Conservation (phyloP, 2,797 vertebrate genomes). For the Typhlichthys subterraneus region DNA sequence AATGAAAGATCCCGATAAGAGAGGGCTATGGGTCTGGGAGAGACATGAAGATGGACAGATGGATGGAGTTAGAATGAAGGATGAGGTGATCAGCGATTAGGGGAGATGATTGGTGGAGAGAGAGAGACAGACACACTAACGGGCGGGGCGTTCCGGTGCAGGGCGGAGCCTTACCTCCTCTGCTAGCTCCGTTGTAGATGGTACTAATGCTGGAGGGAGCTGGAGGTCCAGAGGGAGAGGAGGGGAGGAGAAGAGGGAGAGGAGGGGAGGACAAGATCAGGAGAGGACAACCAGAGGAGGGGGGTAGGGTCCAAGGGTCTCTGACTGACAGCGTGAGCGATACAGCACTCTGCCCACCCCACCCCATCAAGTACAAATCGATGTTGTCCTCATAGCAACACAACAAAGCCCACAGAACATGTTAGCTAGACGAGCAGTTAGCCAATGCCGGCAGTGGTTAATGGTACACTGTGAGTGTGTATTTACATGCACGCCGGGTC, state of each 20-base stretch:
- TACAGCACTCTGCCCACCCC: no score
- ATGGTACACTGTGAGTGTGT: no score
- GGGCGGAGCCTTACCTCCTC: slow-evolving; percentile 79
- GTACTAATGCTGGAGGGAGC: slow-evolving; percentile 83
- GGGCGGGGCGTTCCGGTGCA: slow-evolving; percentile 11
- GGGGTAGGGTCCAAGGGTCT: background rate
- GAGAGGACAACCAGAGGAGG: slow-evolving; percentile 21
- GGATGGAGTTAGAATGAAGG: no score
- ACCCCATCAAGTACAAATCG: no score
- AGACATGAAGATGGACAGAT: no score
- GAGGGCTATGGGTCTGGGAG: no score
- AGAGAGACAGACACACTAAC: slow-evolving; percentile 1
- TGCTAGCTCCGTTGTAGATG: slow-evolving; percentile 80
- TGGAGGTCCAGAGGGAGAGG: slow-evolving; percentile 52
- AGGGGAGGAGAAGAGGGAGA: slow-evolving; percentile 21
- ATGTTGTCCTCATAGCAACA: background rate
- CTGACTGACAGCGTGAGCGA: no score
- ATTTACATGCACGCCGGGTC: no score
- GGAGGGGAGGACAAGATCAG: slow-evolving; percentile 10
- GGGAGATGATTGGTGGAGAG: background rate
- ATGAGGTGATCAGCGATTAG: no score
- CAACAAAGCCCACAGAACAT: background rate
- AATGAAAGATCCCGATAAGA: no score
- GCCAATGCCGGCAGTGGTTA: no score
- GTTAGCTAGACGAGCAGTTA: background rate